Evolutionary conservation across 2,888 invertebrate genomes (phyloP).

Genomic region (Noctua janthe): DNA sequence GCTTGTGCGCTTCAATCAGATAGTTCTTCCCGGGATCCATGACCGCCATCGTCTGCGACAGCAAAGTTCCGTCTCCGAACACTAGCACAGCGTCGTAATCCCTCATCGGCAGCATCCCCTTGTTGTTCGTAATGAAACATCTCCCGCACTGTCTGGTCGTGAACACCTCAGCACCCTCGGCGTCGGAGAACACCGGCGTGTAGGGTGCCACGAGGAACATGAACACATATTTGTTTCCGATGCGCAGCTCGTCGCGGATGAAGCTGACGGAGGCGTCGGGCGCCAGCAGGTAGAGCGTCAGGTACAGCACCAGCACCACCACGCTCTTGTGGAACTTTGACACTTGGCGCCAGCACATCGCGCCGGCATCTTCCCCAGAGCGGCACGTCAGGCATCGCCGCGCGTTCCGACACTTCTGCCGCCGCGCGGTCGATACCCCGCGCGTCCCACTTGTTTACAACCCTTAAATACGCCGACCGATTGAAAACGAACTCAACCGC

Average conservation of each 20-base stretch:
- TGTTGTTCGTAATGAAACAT: slow-evolving; percentile 81
- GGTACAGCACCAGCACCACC: slow-evolving; percentile 72
- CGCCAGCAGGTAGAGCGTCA: slow-evolving; percentile 68
- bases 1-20: slow-evolving; percentile 68
- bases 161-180: slow-evolving; percentile 77
- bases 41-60: slow-evolving; percentile 67
- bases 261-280: slow-evolving; percentile 72
- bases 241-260: slow-evolving; percentile 73
- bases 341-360: slow-evolving; percentile 78
- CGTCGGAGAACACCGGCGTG: slow-evolving; percentile 71
- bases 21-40: slow-evolving; percentile 76
- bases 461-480: slow-evolving; percentile 36
- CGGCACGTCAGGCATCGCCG: slow-evolving; percentile 71
- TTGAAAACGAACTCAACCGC: slow-evolving; percentile 36
- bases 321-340: slow-evolving; percentile 75
- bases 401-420: slow-evolving; percentile 74
- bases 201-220: slow-evolving; percentile 74
- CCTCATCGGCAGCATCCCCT: slow-evolving; percentile 77
- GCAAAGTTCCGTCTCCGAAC: slow-evolving; percentile 63
- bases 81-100: slow-evolving; percentile 79
- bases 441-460: slow-evolving; percentile 60
- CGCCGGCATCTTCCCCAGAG: slow-evolving; percentile 63
- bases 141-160: slow-evolving; percentile 70
- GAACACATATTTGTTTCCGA: slow-evolving; percentile 76
- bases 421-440: slow-evolving; percentile 77